Percentiles rank a stretch among this genome's conserved stretches.
Evolutionary conservation across 2,113 vertebrate species (phyloP).

Genomic region (Syngnathus scovelli): DNA sequence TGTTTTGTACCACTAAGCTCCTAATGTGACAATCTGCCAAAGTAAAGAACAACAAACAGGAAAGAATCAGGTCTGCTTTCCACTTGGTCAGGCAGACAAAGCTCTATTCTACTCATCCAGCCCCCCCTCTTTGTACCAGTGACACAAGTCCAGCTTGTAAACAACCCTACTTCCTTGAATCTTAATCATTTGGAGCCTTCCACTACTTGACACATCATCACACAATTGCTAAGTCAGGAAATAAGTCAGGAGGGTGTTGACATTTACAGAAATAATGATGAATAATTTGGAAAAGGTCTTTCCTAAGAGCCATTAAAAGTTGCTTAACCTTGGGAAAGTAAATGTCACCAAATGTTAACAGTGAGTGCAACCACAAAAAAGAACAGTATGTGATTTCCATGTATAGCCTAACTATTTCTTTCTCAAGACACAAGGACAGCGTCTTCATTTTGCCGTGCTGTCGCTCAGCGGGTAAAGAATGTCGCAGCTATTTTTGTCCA

Average conservation of each 20-base stretch:
- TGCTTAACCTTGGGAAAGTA: neutral
- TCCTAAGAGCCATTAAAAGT: neutral
- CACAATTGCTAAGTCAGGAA: slow-evolving; percentile 12
- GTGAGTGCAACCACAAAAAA: slow-evolving; percentile 13
- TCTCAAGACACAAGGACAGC: neutral
- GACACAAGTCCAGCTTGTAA: slow-evolving; percentile 23
- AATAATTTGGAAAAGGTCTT: slow-evolving; percentile 12
- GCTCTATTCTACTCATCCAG: slow-evolving; percentile 37
- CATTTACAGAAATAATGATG: neutral
- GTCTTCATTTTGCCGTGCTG: slow-evolving; percentile 1
- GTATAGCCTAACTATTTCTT: neutral
- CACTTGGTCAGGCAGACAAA: slow-evolving; percentile 32
- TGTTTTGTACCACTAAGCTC: slow-evolving; percentile 15
- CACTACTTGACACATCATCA: slow-evolving; percentile 12
- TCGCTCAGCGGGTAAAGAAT: slow-evolving; percentile 7
- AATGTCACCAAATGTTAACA: slow-evolving; percentile 5
- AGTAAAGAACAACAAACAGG: slow-evolving; percentile 12
- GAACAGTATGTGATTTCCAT: slow-evolving; percentile 12
- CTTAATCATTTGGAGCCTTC: slow-evolving; percentile 1
- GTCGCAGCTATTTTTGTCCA: slow-evolving; percentile 7
- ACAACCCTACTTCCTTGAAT: slow-evolving; percentile 20
- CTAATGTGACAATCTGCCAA: slow-evolving; percentile 16
- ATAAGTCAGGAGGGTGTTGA: neutral
- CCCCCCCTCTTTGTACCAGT: slow-evolving; percentile 18
- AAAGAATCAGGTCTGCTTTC: slow-evolving; percentile 20